Conservation (phyloP, 2,797 vertebrate genomes). For the Halcyon leucocephala region DNA sequence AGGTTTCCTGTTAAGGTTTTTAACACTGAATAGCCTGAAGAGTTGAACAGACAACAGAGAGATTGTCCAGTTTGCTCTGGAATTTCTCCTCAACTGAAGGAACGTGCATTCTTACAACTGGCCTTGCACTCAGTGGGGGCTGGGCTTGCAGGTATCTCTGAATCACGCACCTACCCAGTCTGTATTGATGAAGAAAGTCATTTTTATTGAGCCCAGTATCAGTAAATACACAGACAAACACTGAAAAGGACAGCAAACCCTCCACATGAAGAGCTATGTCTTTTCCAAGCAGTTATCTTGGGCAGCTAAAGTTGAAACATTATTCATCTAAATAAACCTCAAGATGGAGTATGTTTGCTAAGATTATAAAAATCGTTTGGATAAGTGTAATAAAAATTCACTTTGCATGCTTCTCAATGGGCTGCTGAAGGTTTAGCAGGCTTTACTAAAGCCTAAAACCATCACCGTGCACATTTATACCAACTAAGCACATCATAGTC, state of each 20-base stretch:
- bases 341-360: neutral
- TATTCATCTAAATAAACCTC: slow-evolving; percentile 23
- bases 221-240: neutral
- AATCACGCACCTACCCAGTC: neutral
- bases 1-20: neutral
- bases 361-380: slow-evolving; percentile 23
- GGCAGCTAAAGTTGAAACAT: slow-evolving; percentile 22
- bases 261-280: neutral
- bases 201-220: neutral
- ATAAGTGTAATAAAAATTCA: slow-evolving; percentile 30
- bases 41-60: neutral
- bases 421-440: neutral
- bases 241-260: neutral
- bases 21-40: neutral
- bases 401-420: neutral
- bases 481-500: neutral
- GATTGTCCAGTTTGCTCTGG: neutral
- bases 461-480: neutral
- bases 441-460: neutral
- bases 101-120: neutral
- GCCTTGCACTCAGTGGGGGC: neutral
- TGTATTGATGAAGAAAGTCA: neutral
- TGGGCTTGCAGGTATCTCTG: neutral
- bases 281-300: neutral
- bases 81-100: neutral